Percentiles rank a stretch among this genome's conserved stretches.
phyloP scores from a whole-genome alignment of 2,113 vertebrate species.

The Anguilla japonica region DNA sequence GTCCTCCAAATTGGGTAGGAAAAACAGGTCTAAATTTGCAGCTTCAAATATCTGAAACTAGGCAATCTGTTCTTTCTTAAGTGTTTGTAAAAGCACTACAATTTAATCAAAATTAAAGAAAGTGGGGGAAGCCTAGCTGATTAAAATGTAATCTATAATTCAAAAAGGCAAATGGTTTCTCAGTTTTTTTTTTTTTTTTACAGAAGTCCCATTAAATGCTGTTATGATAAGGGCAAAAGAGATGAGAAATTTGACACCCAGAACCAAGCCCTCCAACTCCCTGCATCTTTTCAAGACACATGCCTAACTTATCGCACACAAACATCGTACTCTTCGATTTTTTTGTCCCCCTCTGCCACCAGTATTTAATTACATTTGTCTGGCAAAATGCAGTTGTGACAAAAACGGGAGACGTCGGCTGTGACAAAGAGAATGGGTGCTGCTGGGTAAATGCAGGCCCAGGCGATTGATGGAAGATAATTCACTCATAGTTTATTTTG shows the following conservation, averaged over 20 bases:
- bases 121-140: neutral
- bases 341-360: neutral
- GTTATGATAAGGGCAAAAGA: conserved; percentile 25
- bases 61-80: neutral
- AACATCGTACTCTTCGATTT: neutral
- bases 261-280: neutral
- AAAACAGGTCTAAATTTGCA: neutral
- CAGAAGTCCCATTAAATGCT: conserved; percentile 32
- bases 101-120: conserved; percentile 2
- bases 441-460: neutral
- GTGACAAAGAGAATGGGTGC: neutral
- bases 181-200: conserved; percentile 28
- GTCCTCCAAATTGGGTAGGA: neutral
- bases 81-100: neutral
- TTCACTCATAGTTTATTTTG: neutral
- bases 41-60: neutral
- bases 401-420: neutral
- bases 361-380: conserved; percentile 26
- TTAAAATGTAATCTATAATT: conserved; percentile 38
- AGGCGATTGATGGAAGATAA: neutral
- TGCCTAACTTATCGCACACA: conserved; percentile 18
- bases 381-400: neutral
- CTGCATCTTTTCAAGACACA: conserved; percentile 8
- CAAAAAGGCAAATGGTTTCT: conserved; percentile 27
- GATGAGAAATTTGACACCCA: conserved; percentile 19